Percentiles rank a stretch among this genome's conserved stretches.
Conservation (phyloP, 1,140 invertebrate species). For the Drosophila biarmipes region DNA sequence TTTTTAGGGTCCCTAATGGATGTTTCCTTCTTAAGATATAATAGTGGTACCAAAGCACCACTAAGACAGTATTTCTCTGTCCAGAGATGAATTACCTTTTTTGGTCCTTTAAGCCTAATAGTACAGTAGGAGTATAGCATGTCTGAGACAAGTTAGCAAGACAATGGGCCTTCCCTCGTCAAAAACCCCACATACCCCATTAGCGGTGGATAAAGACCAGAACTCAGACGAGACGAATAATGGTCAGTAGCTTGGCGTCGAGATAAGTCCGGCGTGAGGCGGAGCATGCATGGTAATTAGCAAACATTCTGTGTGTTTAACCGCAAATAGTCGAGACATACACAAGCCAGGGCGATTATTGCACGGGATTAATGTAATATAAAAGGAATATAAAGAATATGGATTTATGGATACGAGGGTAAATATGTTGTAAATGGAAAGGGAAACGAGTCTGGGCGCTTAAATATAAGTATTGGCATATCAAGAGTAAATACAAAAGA, state of each 20-base stretch:
- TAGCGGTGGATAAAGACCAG: background rate
- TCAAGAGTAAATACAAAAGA: constrained; percentile 26
- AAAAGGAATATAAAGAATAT: constrained; percentile 18
- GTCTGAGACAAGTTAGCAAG: background rate
- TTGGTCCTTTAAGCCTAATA: background rate
- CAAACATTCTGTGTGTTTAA: constrained; percentile 54
- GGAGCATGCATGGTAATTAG: constrained; percentile 40
- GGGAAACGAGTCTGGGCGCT: constrained; percentile 6
- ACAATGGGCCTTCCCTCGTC: background rate
- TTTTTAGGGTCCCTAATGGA: too few relatives aligned
- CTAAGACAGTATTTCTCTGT: background rate
- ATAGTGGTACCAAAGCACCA: too few relatives aligned
- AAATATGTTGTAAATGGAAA: constrained; percentile 18
- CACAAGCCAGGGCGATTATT: constrained; percentile 35
- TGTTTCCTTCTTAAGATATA: too few relatives aligned
- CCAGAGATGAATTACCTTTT: background rate
- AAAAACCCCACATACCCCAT: background rate
- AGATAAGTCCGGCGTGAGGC: background rate
- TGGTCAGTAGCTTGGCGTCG: background rate
- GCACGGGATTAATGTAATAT: constrained; percentile 28
- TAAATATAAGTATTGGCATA: constrained; percentile 22
- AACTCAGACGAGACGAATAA: background rate
- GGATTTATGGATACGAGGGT: constrained; percentile 8
- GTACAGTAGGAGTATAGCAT: background rate
- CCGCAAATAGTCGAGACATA: constrained; percentile 39